phyloP scores from a whole-genome alignment of 2,888 invertebrate species.

The Cryptus viduatorius region DNA sequence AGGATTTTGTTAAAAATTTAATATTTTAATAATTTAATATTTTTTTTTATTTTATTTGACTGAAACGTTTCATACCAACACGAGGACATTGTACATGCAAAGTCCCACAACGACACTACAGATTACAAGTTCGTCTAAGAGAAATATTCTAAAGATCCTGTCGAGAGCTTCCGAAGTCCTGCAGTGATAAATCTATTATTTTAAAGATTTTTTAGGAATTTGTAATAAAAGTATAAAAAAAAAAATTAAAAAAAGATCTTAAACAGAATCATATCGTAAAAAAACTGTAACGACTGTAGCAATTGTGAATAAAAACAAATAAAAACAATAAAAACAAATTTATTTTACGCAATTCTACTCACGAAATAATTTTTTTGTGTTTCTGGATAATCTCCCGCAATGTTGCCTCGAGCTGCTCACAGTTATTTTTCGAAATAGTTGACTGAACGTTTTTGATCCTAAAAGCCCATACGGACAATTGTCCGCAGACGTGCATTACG shows the following conservation, averaged over 20 bases:
- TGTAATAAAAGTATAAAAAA: no score
- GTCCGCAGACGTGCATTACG: conserved; percentile 15
- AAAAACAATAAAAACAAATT: no score
- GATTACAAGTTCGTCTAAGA: conserved; percentile 16
- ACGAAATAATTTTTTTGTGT: conserved; percentile 17
- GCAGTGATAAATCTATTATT: not conserved
- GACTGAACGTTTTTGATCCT: conserved; percentile 23
- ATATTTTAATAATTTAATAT: no score
- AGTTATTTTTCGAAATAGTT: not conserved
- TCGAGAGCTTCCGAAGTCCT: conserved; percentile 29
- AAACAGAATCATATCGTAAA: no score
- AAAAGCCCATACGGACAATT: conserved; percentile 23
- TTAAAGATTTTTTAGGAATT: not conserved
- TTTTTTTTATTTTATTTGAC: no score
- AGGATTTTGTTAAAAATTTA: no score
- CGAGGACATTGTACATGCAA: conserved; percentile 20
- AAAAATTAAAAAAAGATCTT: no score
- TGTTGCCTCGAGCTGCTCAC: not conserved
- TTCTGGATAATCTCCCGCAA: conserved; percentile 14
- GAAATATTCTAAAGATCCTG: conserved; percentile 1
- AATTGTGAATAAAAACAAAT: no score
- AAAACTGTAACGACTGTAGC: no score
- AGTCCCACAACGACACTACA: conserved; percentile 22
- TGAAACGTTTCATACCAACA: conserved; percentile 11
- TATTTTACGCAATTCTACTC: conserved; percentile 1